Evolutionary conservation across 1,140 invertebrate genomes (phyloP), one percentile per base, ranked within the genome.

Genomic region (Babylonia areolata): DNA sequence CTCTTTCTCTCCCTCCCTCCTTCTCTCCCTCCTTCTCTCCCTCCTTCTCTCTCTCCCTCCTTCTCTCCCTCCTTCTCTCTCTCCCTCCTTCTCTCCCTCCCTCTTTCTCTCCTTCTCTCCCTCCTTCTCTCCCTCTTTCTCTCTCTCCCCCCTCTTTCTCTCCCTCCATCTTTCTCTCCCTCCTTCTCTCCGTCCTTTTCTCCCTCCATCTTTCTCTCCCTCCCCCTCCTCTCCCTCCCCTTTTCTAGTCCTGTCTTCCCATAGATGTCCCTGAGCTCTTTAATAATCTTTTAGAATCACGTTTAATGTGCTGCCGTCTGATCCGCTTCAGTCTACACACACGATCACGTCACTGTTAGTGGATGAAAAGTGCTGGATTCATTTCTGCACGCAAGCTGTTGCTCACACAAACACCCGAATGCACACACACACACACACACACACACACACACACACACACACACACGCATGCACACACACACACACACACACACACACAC

Each of bases 61-160:
- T 3, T 73, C 5, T 73, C 71, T 73, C n/a, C 35, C n/a, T 73
- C 71, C 31, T 1, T 73, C 71, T 73, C 71, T 73, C 11, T 73
- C 71, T 73, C n/a, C 35, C 71, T 73, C 71, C 35, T 31, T 73
- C 71, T 73, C 71, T 73, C 71, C 35, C 71, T 73, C 71, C 35
- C 71, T 73, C 71, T 73, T 31, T 73, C 71, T 73, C 71, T 73
- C 71, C 35, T 31, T 73, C 71, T 73, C 71, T 73, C 71, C 9
- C 71, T 73, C 71, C 35, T 31, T 73, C 71, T 73, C 71, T 73
- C 71, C 35, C 71, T 73, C 71, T 73, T 31, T 73, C 71, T 73
- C 71, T 73, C 71, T 73, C 71, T 73, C 71, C 31, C 9, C 75
- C 42, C 39, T 80, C 37, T 42, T 37, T 40, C 39, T 80, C 78